These are phyloP conservation scores for Dinothrombium tinctorium DNA, from an alignment of 1,140 invertebrate species.

Conservation along the genomic window DNA sequence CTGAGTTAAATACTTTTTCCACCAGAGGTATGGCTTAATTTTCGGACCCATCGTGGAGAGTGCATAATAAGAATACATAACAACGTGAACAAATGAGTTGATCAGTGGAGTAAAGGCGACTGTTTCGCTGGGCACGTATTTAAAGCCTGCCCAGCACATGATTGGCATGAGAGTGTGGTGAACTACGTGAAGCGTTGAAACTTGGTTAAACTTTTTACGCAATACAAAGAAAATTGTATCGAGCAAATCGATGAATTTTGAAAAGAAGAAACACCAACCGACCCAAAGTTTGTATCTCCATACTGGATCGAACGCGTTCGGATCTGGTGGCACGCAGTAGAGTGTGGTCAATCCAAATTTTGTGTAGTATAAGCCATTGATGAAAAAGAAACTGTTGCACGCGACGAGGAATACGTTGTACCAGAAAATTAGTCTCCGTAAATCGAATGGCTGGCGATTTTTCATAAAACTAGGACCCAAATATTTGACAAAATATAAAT, in stretches of 20 bases:
- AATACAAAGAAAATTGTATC: constrained; percentile 45
- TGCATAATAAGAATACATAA: constrained; percentile 33
- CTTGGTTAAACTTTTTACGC: constrained; percentile 71
- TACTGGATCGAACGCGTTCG: constrained; percentile 9
- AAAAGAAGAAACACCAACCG: constrained; percentile 24
- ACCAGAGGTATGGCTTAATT: constrained; percentile 30
- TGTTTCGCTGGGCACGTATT: constrained; percentile 1
- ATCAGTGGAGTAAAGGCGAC: constrained; percentile 22
- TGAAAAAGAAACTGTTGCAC: constrained; percentile 20
- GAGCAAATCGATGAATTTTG: constrained; percentile 16
- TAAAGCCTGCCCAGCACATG: constrained; percentile 18
- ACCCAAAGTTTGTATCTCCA: background rate
- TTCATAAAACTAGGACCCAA: constrained; percentile 6
- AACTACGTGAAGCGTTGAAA: constrained; percentile 73
- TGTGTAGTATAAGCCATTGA: constrained; percentile 48
- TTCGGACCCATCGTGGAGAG: constrained; percentile 27
- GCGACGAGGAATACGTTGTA: constrained; percentile 29
- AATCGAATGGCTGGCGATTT: constrained; percentile 4
- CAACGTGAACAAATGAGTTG: constrained; percentile 32
- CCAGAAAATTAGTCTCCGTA: constrained; percentile 1
- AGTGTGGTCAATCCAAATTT: constrained; percentile 12
- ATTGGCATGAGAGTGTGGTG: constrained; percentile 90
- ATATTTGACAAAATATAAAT: constrained; percentile 5
- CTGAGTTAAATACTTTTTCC: constrained; percentile 31
- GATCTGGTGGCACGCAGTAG: constrained; percentile 1